Base-by-base conservation (phyloP, 2,888 invertebrate species). In the Heliconius ismenius region DNA sequence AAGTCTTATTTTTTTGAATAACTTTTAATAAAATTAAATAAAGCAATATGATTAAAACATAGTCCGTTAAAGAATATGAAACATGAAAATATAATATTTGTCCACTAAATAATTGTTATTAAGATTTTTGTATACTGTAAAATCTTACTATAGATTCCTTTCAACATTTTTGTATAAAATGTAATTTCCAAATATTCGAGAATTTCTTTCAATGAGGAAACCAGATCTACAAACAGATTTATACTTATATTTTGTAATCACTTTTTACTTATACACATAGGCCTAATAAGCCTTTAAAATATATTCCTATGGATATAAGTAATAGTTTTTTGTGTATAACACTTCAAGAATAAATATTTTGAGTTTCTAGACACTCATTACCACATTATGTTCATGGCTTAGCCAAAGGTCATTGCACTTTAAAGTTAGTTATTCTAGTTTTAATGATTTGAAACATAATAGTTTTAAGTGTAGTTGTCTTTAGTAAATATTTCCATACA, bases 331-430 rank as follows among this genome's bases (percentile, higher is more conserved):
- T 88, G 90, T 91, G 91, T 91, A 89, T 89, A 89, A 91, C 91
- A 91, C 90, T 87, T 88, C 79, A 87, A 87, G 85, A 89, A 90
- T 88, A 89, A 89, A 89, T 88, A 88, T 87, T 85, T 87, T 84
- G 87, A 86, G 84, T 87, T 86, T 69, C 39, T 32, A 64, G 84
- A 86, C 89, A 86, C 86, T 83, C 83, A 87, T 88, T 90, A 89
- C 87, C 86, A 88, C 86, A 91, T 90, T 86, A 89, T 87, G 86
- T 84, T 88, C 83, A 88, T 87, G 92, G 93, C 93, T 92, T 89
- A 84, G 93, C 93, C 92, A 90, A 88, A 87, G 84, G 84, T 90
- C 89, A 93, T 93, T 93, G 93, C 93, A 93, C 93, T 89, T 88
- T 84, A 86, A 83, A 86, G 86, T 70, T 70, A 85, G 83, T 84